Base-by-base conservation (phyloP, 2,888 invertebrate species). In the Zaprionus bogoriensis region DNA sequence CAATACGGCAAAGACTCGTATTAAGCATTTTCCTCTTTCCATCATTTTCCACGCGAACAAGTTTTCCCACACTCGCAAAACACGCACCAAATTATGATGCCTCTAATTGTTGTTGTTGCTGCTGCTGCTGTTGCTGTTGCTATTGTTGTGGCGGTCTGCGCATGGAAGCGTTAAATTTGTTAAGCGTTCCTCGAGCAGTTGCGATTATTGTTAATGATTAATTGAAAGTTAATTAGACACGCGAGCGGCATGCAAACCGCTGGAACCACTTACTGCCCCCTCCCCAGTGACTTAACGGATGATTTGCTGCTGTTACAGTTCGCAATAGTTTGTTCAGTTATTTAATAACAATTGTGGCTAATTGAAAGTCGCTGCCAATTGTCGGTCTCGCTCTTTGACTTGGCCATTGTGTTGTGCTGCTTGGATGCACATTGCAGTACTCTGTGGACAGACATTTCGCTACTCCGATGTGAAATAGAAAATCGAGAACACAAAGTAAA, bases 141-240 rank as follows among this genome's bases (percentile, higher is more conserved):
- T 23, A 27, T 44, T 50, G 60, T 54, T 61, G 67, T 28, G 38
- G 30, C 5, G 10, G 39, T n/a, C 23, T 62, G 60, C 41, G 52
- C 74, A 73, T 64, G 69, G 67, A 75, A 59, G 77, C 80, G 74
- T 74, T 77, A 74, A 71, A 66, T 70, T 63, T 60, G 48, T 70
- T 61, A 68, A 65, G 51, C 73, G 72, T 61, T 55, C 45, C 44
- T 48, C 50, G 52, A 51, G 58, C 63, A 51, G 68, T 64, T 63
- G 50, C 61, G 52, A 63, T 69, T 67, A 64, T 59, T 74, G 54
- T 36, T 60, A 58, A 71, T 84, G 75, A 81, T 84, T 84, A 84
- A 80, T 84, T 84, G 76, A 78, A 78, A 80, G 71, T 75, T 78
- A 84, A 84, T 81, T 75, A 68, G 59, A 61, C 82, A 68, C 68